Percentiles rank a stretch among this genome's conserved stretches.
Evolutionary conservation across 1,140 invertebrate genomes (phyloP).

Genomic region (Charaxes varanes): DNA sequence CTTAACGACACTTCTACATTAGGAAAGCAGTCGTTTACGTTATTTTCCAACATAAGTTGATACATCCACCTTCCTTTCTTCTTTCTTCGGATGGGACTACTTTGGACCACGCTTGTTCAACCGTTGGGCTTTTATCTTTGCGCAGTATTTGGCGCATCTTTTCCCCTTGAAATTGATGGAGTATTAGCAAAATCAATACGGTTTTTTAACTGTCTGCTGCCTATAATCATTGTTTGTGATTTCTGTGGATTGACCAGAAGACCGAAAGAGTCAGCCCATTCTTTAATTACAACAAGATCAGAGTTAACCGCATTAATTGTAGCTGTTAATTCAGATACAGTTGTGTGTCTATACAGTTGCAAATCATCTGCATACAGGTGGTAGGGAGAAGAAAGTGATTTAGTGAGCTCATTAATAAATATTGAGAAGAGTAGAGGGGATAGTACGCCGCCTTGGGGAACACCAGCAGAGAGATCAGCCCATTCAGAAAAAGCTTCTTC

Average conservation of each 20-base stretch:
- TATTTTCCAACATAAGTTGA: too few species aligned
- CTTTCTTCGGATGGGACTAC: too few species aligned
- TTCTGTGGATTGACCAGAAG: conserved; percentile 3
- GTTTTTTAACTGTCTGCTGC: not conserved
- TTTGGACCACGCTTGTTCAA: too few species aligned
- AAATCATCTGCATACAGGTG: conserved; percentile 2
- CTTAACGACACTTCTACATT: too few species aligned
- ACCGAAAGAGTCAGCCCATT: not conserved
- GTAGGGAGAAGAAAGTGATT: not conserved
- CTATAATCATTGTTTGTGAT: conserved; percentile 1
- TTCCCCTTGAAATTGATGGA: conserved; percentile 4
- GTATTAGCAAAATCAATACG: not conserved
- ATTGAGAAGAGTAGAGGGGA: not conserved
- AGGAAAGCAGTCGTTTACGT: too few species aligned
- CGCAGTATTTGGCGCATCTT: too few species aligned
- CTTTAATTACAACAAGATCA: not conserved
- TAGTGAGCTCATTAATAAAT: not conserved
- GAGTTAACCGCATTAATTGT: not conserved
- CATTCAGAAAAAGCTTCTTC: not conserved
- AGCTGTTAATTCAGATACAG: not conserved
- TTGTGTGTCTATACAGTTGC: conserved; percentile 1
- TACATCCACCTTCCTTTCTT: too few species aligned
- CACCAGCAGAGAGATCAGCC: not conserved
- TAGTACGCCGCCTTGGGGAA: not conserved
- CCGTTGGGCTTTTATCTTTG: too few species aligned